A percentile compares a stretch with the other conserved stretches of the same genome.
Conservation (phyloP, 2,888 invertebrate genomes). For the Parnassius glacialis region DNA sequence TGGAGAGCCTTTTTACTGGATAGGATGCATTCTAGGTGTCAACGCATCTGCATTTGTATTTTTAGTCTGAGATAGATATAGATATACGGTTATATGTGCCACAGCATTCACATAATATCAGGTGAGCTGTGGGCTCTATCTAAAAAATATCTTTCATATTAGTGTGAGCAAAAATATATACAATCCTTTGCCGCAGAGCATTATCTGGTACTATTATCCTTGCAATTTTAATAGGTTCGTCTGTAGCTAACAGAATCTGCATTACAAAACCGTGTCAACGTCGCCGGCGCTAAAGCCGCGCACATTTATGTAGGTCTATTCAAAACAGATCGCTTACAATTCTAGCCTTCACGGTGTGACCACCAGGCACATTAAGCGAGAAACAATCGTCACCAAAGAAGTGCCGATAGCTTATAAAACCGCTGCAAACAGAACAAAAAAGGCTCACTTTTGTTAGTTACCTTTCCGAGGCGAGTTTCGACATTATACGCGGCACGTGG, state of each 20-base stretch:
- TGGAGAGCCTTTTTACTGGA: too few species aligned
- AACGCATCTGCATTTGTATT: too few species aligned
- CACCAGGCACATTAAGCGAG: constrained; percentile 34
- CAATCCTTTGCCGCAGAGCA: too few species aligned
- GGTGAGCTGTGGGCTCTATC: too few species aligned
- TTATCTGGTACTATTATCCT: too few species aligned
- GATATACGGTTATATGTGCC: too few species aligned
- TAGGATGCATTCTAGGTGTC: too few species aligned
- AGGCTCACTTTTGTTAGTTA: constrained; percentile 72
- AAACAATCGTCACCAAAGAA: constrained; percentile 45
- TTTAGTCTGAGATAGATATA: too few species aligned
- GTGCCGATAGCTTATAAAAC: constrained; percentile 67
- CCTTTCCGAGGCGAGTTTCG: constrained; percentile 56
- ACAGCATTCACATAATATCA: too few species aligned
- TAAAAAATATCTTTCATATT: too few species aligned
- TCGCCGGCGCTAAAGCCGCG: background rate
- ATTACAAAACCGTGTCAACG: background rate
- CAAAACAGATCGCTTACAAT: constrained; percentile 11
- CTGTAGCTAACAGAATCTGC: background rate
- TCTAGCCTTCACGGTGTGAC: constrained; percentile 24
- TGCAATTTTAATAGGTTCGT: too few species aligned
- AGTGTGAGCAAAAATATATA: too few species aligned
- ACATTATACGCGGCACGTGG: constrained; percentile 77
- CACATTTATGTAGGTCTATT: constrained; percentile 9
- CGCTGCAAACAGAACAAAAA: constrained; percentile 52